Percentiles rank a stretch among this genome's conserved stretches.
Evolutionary conservation across 1,140 invertebrate genomes (phyloP).

Genomic region (Hyles vespertilio): DNA sequence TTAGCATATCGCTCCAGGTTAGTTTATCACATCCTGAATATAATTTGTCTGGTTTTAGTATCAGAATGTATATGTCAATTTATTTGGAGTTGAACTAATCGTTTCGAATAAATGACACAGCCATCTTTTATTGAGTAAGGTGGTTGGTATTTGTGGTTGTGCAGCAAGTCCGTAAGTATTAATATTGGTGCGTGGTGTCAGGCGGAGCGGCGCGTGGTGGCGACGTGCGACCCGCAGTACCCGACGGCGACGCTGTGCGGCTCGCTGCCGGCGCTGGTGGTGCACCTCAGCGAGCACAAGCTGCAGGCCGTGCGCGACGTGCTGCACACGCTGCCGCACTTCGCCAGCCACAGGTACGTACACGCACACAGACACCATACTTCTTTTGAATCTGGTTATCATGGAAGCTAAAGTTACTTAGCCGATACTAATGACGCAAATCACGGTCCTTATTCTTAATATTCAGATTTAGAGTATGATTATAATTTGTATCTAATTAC

Average conservation of each 20-base stretch:
- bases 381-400: too few species aligned
- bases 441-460: too few species aligned
- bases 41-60: too few species aligned
- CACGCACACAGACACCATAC: neutral
- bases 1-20: conserved; percentile 90
- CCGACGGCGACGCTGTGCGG: conserved; percentile 89
- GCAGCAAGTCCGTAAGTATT: too few species aligned
- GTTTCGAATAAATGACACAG: too few species aligned
- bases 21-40: neutral
- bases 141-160: neutral
- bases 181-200: conserved; percentile 32
- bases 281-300: conserved; percentile 94
- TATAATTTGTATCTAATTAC: too few species aligned
- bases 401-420: too few species aligned
- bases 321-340: conserved; percentile 47
- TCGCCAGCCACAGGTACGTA: neutral
- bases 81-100: too few species aligned
- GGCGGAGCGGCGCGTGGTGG: conserved; percentile 87
- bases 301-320: conserved; percentile 80
- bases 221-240: conserved; percentile 89
- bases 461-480: too few species aligned
- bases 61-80: too few species aligned
- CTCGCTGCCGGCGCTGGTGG: conserved; percentile 89
- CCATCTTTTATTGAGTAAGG: neutral
- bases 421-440: too few species aligned